Evolutionary conservation across 2,797 vertebrate genomes (phyloP).

Genomic region (Rhinogobio ventralis): DNA sequence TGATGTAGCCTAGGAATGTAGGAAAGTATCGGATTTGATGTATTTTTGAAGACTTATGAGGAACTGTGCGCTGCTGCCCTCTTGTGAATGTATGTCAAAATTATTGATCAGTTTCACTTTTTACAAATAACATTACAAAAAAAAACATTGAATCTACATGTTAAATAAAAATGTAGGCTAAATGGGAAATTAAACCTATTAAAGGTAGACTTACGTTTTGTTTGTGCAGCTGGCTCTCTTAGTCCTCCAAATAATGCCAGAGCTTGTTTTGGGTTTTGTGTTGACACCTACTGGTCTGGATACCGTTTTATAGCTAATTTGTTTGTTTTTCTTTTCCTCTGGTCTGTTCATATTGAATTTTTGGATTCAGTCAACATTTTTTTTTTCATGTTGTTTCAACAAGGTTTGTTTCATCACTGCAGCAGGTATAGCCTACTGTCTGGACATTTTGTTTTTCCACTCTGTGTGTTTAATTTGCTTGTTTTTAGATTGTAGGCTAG

Average conservation of each 20-base stretch:
- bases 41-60: background rate
- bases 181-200: too few relatives aligned
- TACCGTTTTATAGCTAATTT: background rate
- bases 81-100: conserved; percentile 32
- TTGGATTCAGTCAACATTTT: background rate
- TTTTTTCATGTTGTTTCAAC: background rate
- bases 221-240: background rate
- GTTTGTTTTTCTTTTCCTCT: background rate
- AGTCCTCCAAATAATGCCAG: background rate
- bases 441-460: background rate
- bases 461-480: background rate
- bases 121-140: background rate
- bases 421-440: background rate
- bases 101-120: background rate
- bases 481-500: background rate
- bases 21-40: background rate
- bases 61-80: conserved; percentile 37
- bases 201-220: background rate
- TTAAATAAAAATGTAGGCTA: background rate
- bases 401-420: background rate
- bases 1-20: background rate
- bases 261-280: background rate
- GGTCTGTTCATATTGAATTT: background rate
- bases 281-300: background rate
- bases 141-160: background rate